Base-by-base conservation (phyloP, 2,888 invertebrate genomes). In the Drosophila hamatofila region DNA sequence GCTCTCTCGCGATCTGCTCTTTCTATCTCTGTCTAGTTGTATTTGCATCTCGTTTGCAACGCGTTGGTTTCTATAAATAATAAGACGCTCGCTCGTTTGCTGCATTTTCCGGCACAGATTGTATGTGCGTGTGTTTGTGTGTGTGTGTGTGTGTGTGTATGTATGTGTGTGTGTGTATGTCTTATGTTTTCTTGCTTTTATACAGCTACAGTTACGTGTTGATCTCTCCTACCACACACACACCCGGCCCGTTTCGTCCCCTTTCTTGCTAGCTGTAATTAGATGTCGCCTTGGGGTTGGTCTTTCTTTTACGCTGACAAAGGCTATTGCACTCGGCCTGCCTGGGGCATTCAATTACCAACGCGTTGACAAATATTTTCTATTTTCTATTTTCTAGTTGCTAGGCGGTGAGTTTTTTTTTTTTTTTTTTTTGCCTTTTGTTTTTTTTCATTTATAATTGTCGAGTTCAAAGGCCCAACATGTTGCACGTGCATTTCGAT, bases 51-150 rank as follows among this genome's bases (percentile, higher is more conserved):
- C 65, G 49, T 35, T 73, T 58, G 55, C 86, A 62, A 70, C 73
- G 83, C 83, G 83, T 86, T 84, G 86, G 83, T 71, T 80, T 67
- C 87, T 85, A 86, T 75, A 74, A 83, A 85, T 84, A 85, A 59
- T 27, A n/a, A 48, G 56, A 41, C 59, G 54, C 59, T 56, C 41
- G 30, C 44, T 56, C 42, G 56, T 27, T 61, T 54, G 61, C 30
- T 78, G 72, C 72, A 70, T 73, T 76, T 70, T 78, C 70, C 67
- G 78, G 72, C 72, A 77, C 59, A 54, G 30, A 58, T 54, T 72
- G 44, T 16, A 33, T 39, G 41, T 55, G 46, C 30, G 33, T 51
- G 42, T 35, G 54, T 49, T 11, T 27, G 27, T 12, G 27, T 30
- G 27, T 27, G n/a, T 27, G 46, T 48, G 46, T 9, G 42, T 39